These are phyloP conservation scores for Camelus bactrianus DNA, from an alignment of 2,113 vertebrate genomes.

Conservation along the genomic window DNA sequence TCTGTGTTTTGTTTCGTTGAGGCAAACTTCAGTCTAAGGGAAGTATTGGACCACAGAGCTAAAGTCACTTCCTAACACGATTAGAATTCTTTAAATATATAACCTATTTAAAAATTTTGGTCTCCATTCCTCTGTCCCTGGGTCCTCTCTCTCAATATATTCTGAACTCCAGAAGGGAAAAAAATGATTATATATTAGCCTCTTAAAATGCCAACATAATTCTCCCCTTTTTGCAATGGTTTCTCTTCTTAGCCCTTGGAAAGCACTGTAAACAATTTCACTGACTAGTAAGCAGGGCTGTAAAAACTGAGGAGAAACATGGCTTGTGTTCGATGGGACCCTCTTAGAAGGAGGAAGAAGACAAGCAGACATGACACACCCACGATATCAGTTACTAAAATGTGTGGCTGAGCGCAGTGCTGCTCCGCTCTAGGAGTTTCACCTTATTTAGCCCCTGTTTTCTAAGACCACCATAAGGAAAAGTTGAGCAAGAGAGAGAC, in stretches of 20 bases:
- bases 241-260: constrained; percentile 36
- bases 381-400: neutral
- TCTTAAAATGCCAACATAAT: constrained; percentile 13
- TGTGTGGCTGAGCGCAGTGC: neutral
- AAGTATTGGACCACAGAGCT: neutral
- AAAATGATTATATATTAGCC: neutral
- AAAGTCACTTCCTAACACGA: neutral
- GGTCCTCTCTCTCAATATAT: neutral
- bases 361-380: neutral
- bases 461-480: neutral
- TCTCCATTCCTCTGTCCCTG: neutral
- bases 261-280: constrained; percentile 57
- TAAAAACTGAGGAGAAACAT: neutral
- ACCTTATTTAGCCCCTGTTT: neutral
- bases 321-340: neutral
- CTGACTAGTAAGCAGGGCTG: constrained; percentile 33
- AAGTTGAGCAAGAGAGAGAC: neutral
- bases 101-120: neutral
- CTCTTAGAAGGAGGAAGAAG: constrained; percentile 6
- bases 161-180: neutral
- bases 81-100: neutral
- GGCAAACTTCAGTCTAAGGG: neutral
- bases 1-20: neutral
- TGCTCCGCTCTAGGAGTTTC: neutral
- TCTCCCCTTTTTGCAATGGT: neutral